Percentiles rank a stretch among this genome's conserved stretches.
phyloP scores from a whole-genome alignment of 2,113 vertebrate species.

The Arothron firmamentum region DNA sequence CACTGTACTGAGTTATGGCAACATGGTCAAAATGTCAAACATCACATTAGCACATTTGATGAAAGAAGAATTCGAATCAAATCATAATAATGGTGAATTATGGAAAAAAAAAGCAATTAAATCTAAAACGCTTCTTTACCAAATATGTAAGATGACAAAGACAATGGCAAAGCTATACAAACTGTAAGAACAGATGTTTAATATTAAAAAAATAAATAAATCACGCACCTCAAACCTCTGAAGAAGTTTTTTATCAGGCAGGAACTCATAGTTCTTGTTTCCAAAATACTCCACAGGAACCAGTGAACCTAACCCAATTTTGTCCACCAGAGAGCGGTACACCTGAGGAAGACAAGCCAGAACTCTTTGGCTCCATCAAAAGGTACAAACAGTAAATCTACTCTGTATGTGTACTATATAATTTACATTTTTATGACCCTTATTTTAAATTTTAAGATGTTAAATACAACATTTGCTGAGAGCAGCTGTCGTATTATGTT shows the following conservation, averaged over 20 bases:
- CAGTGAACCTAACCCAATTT: slow-evolving; percentile 86
- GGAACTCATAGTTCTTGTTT: slow-evolving; percentile 84
- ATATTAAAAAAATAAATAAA: fast-evolving
- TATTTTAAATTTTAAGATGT: background rate
- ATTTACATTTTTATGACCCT: background rate
- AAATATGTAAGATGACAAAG: too few species aligned
- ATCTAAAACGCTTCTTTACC: background rate
- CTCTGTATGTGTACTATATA: background rate
- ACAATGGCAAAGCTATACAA: too few species aligned
- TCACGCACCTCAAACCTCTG: slow-evolving; percentile 88
- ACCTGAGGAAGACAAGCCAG: slow-evolving; percentile 41
- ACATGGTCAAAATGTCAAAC: too few species aligned
- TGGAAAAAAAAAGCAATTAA: too few species aligned
- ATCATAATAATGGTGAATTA: too few species aligned
- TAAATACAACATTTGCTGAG: background rate
- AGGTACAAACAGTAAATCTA: too few species aligned
- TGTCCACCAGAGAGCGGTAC: slow-evolving; percentile 85
- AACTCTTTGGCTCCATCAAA: too few species aligned
- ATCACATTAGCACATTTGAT: too few species aligned
- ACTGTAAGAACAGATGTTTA: too few species aligned
- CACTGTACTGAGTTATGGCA: background rate
- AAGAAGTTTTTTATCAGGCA: slow-evolving; percentile 84
- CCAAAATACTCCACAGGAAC: slow-evolving; percentile 93
- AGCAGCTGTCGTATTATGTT: too few species aligned
- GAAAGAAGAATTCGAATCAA: background rate